Evolutionary conservation across 1,140 invertebrate genomes (phyloP).

Genomic region (Acyrthosiphon pisum): DNA sequence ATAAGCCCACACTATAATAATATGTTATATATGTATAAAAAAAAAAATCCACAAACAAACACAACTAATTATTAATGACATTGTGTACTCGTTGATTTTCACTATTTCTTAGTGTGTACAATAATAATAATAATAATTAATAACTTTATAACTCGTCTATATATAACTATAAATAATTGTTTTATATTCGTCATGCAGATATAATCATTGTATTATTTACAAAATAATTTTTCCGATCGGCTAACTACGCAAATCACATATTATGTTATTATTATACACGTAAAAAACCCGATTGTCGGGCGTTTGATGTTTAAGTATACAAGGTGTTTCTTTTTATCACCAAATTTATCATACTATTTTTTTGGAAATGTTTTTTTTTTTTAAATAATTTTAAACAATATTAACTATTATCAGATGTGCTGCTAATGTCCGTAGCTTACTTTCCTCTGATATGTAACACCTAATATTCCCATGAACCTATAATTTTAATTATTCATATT

Average conservation of each 20-base stretch:
- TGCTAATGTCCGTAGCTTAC: background rate
- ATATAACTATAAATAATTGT: background rate
- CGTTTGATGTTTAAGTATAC: background rate
- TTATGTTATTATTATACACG: background rate
- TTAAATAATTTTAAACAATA: background rate
- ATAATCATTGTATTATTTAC: slow-evolving; percentile 6
- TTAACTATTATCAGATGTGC: background rate
- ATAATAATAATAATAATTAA: background rate
- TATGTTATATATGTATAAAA: background rate
- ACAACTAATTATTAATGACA: slow-evolving; percentile 10
- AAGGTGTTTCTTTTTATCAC: slow-evolving; percentile 8
- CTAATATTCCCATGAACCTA: background rate
- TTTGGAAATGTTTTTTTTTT: background rate
- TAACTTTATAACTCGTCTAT: background rate
- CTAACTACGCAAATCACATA: background rate
- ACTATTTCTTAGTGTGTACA: background rate
- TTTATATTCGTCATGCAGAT: background rate
- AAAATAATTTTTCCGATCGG: background rate
- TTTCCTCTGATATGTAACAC: background rate
- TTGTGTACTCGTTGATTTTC: background rate
- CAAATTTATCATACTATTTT: background rate
- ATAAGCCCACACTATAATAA: slow-evolving; percentile 30
- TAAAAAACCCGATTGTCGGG: background rate
- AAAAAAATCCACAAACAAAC: slow-evolving; percentile 1
- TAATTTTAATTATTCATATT: background rate